Evolutionary conservation across 1,140 invertebrate species (phyloP).

Genomic region (Drosophila nigrodunni): DNA sequence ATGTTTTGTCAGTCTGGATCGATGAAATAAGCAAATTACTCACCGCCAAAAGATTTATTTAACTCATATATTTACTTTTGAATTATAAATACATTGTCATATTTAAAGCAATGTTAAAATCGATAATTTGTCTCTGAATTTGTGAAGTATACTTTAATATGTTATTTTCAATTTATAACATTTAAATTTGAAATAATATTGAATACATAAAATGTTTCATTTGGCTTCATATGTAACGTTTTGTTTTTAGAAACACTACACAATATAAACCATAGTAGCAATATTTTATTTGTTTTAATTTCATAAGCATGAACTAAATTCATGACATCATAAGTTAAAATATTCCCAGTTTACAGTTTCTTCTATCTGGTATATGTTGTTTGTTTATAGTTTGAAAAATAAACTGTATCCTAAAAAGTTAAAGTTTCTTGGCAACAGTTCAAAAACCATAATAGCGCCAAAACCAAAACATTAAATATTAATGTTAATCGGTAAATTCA

Average conservation of each 20-base stretch:
- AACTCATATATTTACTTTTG: conserved; percentile 16
- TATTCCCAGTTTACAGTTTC: not conserved
- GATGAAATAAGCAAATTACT: conserved; percentile 16
- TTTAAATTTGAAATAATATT: too few relatives aligned
- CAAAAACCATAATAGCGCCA: conserved; percentile 45
- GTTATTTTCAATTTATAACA: too few relatives aligned
- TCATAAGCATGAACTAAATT: not conserved
- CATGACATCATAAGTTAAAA: conserved; percentile 31
- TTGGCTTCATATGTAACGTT: too few relatives aligned
- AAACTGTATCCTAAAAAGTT: conserved; percentile 51
- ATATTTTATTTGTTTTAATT: not conserved
- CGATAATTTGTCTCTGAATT: too few relatives aligned
- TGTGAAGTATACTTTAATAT: too few relatives aligned
- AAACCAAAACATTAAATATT: conserved; percentile 19
- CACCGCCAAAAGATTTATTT: conserved; percentile 16
- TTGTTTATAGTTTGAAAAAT: conserved; percentile 28
- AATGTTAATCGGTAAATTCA: not conserved
- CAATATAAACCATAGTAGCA: too few relatives aligned
- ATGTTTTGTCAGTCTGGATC: conserved; percentile 37
- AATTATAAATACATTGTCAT: conserved; percentile 19
- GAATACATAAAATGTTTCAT: too few relatives aligned
- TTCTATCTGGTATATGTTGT: not conserved
- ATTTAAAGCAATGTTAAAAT: not conserved
- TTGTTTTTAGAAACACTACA: too few relatives aligned
- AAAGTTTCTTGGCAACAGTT: conserved; percentile 62